phyloP scores from a whole-genome alignment of 2,888 invertebrate species.

The Drosophila birchii region DNA sequence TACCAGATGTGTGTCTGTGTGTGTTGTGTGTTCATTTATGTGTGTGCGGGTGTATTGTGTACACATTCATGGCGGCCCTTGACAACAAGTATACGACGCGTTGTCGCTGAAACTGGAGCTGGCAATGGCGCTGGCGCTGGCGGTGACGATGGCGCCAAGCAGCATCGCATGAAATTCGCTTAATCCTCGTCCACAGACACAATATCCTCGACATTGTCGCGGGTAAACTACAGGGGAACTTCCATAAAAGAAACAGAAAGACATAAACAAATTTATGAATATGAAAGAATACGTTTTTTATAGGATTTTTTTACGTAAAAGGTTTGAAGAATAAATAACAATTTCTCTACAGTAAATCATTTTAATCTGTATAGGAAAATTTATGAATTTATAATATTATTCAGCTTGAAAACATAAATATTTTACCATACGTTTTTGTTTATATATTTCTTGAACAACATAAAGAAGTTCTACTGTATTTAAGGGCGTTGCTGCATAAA shows the following conservation, averaged over 20 bases:
- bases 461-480: conserved; percentile 5
- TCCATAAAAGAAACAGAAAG: neutral
- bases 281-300: accelerated
- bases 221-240: conserved; percentile 17
- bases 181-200: conserved; percentile 43
- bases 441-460: neutral
- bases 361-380: too few species aligned
- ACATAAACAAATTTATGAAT: neutral
- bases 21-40: neutral
- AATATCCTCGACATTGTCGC: conserved; percentile 8
- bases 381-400: too few species aligned
- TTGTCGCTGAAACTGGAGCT: conserved; percentile 50
- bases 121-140: conserved; percentile 49
- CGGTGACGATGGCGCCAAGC: conserved; percentile 51
- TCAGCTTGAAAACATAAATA: too few species aligned
- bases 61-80: conserved; percentile 27
- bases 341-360: neutral
- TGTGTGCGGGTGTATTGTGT: conserved; percentile 26
- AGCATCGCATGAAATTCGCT: conserved; percentile 62
- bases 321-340: neutral
- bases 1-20: conserved; percentile 3
- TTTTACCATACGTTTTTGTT: too few species aligned
- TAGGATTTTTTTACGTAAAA: neutral
- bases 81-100: conserved; percentile 61
- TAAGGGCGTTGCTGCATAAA: conserved; percentile 3